phyloP scores from a whole-genome alignment of 2,113 vertebrate genomes.

The Onychostruthus taczanowskii region DNA sequence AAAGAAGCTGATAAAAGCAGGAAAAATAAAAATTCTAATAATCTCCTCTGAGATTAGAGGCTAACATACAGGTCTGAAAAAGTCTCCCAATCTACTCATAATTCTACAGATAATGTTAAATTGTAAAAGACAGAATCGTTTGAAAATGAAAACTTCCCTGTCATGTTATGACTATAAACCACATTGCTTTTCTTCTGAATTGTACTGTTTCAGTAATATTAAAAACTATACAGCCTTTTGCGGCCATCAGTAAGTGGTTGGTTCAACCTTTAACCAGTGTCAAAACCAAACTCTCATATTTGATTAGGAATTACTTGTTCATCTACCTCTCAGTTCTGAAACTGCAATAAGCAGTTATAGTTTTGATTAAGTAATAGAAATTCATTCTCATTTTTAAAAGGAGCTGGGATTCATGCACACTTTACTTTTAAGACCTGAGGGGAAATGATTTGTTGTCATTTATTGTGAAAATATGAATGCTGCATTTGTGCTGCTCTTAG shows the following conservation, averaged over 20 bases:
- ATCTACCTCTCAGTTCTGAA: not conserved
- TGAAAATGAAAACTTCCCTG: not conserved
- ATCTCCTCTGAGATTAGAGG: not conserved
- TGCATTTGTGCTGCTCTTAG: not conserved
- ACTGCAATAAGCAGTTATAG: not conserved
- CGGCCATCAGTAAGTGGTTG: not conserved
- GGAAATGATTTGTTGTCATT: not conserved
- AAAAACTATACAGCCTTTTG: not conserved
- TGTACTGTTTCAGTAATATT: not conserved
- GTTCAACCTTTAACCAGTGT: not conserved
- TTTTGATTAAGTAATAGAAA: not conserved
- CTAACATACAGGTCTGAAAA: not conserved
- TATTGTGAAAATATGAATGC: not conserved
- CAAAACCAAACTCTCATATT: not conserved
- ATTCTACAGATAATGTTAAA: not conserved
- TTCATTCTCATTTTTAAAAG: not conserved
- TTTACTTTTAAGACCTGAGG: slow-evolving; percentile 1
- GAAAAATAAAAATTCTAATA: not conserved
- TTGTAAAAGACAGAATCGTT: not conserved
- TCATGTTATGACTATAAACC: not conserved
- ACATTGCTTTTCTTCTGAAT: not conserved
- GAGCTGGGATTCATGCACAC: not conserved
- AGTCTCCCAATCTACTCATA: not conserved
- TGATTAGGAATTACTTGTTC: not conserved
- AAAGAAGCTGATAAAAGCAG: not conserved